Percentiles rank a stretch among this genome's conserved stretches.
Evolutionary conservation across 2,888 invertebrate genomes (phyloP).

Genomic region (Leptothorax acervorum): DNA sequence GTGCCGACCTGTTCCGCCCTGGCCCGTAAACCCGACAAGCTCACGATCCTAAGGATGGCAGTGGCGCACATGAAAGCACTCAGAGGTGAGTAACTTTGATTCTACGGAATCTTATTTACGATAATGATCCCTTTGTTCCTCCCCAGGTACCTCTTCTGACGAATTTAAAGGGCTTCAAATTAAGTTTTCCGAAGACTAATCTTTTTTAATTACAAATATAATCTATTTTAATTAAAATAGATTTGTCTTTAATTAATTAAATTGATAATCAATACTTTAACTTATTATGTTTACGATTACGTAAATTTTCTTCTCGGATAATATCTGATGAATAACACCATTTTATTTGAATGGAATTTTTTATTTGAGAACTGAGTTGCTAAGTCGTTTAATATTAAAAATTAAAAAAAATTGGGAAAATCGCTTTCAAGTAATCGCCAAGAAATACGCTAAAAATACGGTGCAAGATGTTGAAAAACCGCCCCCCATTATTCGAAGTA

Average conservation of each 20-base stretch:
- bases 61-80: slow-evolving; percentile 99
- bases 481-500: slow-evolving; percentile 11
- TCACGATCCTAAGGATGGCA: slow-evolving; percentile 99
- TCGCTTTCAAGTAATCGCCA: background rate
- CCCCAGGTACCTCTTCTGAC: background rate
- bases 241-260: background rate
- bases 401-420: background rate
- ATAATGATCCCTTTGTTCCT: background rate
- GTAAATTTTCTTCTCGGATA: background rate
- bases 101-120: background rate
- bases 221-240: background rate
- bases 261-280: background rate
- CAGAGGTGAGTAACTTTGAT: slow-evolving; percentile 89
- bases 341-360: background rate
- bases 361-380: background rate
- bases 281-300: background rate
- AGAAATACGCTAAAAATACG: slow-evolving; percentile 6
- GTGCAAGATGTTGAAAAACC: background rate
- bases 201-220: background rate
- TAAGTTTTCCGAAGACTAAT: background rate
- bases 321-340: background rate
- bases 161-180: background rate
- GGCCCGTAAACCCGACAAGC: slow-evolving; percentile 99
- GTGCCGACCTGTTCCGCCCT: slow-evolving; percentile 99
- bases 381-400: background rate